Conservation (phyloP, 2,888 invertebrate genomes). For the Brachyptera risi region DNA sequence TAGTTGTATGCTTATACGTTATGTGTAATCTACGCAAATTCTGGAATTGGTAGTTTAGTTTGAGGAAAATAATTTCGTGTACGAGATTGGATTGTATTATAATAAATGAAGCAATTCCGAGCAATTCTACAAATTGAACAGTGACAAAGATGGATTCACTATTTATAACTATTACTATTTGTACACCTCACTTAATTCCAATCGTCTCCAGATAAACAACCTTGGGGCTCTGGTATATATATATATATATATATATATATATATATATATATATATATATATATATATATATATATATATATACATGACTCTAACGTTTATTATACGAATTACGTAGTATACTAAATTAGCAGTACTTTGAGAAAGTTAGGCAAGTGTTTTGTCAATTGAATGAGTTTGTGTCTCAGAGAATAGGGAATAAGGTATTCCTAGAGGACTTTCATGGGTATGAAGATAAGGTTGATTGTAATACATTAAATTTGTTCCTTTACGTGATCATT, state of each 20-base stretch:
- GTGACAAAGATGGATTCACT: conserved; percentile 7
- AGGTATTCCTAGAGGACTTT: neutral
- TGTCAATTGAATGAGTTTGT: conserved; percentile 2
- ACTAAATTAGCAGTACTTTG: conserved; percentile 9
- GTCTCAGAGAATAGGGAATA: neutral
- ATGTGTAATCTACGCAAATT: too few species aligned
- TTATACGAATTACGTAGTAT: conserved; percentile 1
- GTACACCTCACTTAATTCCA: neutral
- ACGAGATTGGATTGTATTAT: conserved; percentile 7
- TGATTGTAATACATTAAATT: conserved; percentile 8
- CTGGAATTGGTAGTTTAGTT: conserved; percentile 5
- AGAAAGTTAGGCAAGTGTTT: conserved; percentile 7
- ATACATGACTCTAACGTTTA: too few species aligned
- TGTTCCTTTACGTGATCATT: neutral
- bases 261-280: too few species aligned
- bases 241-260: too few species aligned
- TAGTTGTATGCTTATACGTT: neutral
- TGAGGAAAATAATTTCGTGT: conserved; percentile 4
- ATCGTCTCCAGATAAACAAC: conserved; percentile 10
- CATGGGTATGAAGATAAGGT: neutral
- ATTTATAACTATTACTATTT: neutral
- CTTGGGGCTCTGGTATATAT: neutral
- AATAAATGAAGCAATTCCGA: conserved; percentile 17
- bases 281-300: too few species aligned
- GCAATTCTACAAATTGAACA: conserved; percentile 17